These are phyloP conservation scores for Megaceryle torquata DNA, from an alignment of 2,113 vertebrate genomes.

Conservation along the genomic window DNA sequence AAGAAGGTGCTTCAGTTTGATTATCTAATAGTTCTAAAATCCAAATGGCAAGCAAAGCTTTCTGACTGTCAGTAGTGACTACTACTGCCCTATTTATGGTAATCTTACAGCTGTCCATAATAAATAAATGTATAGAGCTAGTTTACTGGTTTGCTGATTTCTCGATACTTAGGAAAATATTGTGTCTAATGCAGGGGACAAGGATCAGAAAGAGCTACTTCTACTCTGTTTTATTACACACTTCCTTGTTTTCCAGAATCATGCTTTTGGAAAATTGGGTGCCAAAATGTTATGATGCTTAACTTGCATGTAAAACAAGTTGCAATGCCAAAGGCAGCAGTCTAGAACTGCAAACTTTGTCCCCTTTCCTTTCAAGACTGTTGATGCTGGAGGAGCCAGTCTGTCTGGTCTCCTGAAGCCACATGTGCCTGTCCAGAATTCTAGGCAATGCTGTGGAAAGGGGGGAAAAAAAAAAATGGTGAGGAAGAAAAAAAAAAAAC, in stretches of 20 bases:
- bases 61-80: background rate
- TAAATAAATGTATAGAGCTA: background rate
- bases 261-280: background rate
- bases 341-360: background rate
- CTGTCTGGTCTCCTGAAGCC: background rate
- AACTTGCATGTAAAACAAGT: background rate
- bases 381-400: background rate
- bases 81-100: background rate
- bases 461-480: background rate
- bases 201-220: background rate
- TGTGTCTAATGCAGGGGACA: background rate
- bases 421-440: background rate
- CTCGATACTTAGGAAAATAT: background rate
- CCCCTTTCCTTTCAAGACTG: background rate
- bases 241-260: background rate
- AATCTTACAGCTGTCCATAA: background rate
- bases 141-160: background rate
- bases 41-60: background rate
- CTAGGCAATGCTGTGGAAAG: background rate
- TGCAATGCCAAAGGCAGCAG: background rate
- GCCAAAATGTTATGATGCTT: background rate
- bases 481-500: background rate
- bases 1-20: background rate
- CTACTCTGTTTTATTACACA: background rate
- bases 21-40: constrained; percentile 7